Evolutionary conservation across 2,113 vertebrate species (phyloP).

Genomic region (Tragelaphus imberbis): DNA sequence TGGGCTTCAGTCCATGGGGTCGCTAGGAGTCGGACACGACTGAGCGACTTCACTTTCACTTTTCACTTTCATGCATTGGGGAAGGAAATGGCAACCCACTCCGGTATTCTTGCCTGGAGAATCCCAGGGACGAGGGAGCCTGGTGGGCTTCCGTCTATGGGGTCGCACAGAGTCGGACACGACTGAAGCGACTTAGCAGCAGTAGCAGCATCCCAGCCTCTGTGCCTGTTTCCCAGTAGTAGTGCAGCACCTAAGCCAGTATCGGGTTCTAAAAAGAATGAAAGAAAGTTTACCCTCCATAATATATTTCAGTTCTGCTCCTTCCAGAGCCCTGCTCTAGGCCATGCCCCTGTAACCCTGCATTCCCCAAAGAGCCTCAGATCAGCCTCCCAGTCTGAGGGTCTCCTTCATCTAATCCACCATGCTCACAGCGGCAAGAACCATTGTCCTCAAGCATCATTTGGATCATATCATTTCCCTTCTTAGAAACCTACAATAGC

Average conservation of each 20-base stretch:
- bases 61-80: too few relatives aligned
- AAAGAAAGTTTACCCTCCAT: background rate
- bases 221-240: background rate
- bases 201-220: background rate
- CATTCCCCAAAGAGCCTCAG: background rate
- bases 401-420: background rate
- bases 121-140: too few relatives aligned
- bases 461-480: slow-evolving; percentile 31
- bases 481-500: slow-evolving; percentile 27
- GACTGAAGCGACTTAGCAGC: too few relatives aligned
- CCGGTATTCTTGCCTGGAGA: too few relatives aligned
- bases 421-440: background rate
- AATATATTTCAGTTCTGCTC: background rate
- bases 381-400: background rate
- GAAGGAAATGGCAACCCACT: too few relatives aligned
- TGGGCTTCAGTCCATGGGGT: too few relatives aligned
- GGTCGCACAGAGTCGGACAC: too few relatives aligned
- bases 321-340: background rate
- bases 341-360: background rate
- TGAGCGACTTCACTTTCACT: too few relatives aligned
- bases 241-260: background rate
- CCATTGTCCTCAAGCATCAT: slow-evolving; percentile 42
- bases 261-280: background rate
- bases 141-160: too few relatives aligned
- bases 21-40: too few relatives aligned